A percentile compares a stretch with the other conserved stretches of the same genome.
phyloP scores from a whole-genome alignment of 1,140 invertebrate genomes.

The Brachionus sp. region DNA sequence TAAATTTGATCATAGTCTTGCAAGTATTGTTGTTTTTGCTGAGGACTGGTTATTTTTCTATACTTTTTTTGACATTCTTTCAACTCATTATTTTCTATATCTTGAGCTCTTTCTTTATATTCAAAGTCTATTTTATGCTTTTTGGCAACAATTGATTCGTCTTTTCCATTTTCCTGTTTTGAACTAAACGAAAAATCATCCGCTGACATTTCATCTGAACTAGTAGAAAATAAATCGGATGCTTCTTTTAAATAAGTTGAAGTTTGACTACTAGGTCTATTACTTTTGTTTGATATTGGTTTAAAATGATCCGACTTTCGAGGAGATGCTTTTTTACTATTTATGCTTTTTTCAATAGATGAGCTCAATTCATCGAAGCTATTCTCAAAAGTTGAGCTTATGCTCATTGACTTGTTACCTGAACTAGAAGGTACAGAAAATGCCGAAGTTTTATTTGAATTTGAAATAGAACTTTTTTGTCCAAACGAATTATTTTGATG shows the following conservation, averaged over 20 bases:
- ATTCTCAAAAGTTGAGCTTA: background rate
- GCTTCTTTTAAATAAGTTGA: conserved; percentile 2
- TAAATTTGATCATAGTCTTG: conserved; percentile 37
- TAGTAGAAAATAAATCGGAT: background rate
- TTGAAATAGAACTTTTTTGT: background rate
- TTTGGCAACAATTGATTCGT: background rate
- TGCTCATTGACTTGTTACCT: background rate
- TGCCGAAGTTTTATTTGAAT: background rate
- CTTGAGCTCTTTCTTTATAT: conserved; percentile 22
- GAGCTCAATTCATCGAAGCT: background rate
- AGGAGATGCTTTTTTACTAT: conserved; percentile 8
- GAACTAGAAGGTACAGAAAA: background rate
- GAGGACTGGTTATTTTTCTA: conserved; percentile 21
- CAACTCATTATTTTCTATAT: background rate
- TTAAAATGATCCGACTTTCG: conserved; percentile 8
- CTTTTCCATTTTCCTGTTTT: background rate
- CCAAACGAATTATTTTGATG: background rate
- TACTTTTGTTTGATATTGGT: background rate
- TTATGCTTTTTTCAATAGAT: background rate
- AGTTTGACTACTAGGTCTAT: conserved; percentile 23
- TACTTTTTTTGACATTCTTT: conserved; percentile 26
- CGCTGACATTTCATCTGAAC: conserved; percentile 7
- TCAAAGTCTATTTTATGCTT: conserved; percentile 21
- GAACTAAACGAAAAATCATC: conserved; percentile 21
- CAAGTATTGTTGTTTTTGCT: conserved; percentile 28